Evolutionary conservation across 2,113 vertebrate genomes (phyloP).

Genomic region (Misgurnus mizolepis): DNA sequence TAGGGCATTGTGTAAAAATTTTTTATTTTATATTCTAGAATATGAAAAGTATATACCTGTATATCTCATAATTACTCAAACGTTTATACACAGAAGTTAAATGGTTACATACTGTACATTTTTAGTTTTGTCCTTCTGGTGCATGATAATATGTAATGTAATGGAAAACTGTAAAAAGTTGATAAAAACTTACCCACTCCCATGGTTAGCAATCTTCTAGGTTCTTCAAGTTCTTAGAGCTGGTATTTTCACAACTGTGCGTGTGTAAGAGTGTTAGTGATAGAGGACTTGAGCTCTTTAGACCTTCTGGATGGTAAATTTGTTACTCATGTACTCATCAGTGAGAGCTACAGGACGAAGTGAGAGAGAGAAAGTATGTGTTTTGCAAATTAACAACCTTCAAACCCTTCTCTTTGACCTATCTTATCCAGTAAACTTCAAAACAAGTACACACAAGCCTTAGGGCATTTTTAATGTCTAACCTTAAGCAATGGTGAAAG

Average conservation of each 20-base stretch:
- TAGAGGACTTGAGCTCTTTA: conserved; percentile 17
- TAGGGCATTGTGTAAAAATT: not conserved
- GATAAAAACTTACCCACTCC: conserved; percentile 25
- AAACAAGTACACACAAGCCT: conserved; percentile 14
- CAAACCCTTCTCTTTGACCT: conserved; percentile 14
- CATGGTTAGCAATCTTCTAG: not conserved
- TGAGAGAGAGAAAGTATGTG: not conserved
- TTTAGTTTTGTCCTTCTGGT: not conserved
- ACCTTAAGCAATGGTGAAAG: not conserved
- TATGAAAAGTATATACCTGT: not conserved
- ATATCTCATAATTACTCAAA: too few relatives aligned
- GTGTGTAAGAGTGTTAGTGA: not conserved
- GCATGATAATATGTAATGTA: not conserved
- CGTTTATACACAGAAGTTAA: not conserved
- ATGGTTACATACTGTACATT: not conserved
- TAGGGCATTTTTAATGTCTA: conserved; percentile 23
- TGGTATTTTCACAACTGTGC: not conserved
- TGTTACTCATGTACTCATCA: conserved; percentile 1
- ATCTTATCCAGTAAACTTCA: conserved; percentile 33
- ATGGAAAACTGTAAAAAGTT: not conserved
- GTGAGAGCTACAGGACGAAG: not conserved
- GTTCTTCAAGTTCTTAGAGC: not conserved
- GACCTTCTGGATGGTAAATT: not conserved
- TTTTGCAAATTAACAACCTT: not conserved
- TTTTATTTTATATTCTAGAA: not conserved